phyloP scores from a whole-genome alignment of 1,140 invertebrate genomes.

The Caenorhabditis tropicalis region DNA sequence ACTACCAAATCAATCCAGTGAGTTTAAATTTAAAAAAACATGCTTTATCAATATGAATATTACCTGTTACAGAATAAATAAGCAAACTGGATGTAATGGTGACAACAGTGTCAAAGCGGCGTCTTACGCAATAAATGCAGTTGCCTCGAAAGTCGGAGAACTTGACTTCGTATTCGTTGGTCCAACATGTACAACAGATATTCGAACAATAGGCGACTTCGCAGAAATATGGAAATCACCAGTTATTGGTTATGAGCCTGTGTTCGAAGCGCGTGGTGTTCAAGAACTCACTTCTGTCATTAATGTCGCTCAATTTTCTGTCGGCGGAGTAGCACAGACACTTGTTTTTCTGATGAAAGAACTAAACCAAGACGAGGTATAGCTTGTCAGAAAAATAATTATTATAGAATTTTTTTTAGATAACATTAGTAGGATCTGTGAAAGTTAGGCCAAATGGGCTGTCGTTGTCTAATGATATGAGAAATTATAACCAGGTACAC shows the following conservation, averaged over 20 bases:
- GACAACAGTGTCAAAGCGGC: constrained; percentile 17
- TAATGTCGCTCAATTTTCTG: constrained; percentile 18
- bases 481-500: background rate
- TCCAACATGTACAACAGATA: constrained; percentile 19
- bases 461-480: background rate
- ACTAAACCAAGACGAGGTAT: background rate
- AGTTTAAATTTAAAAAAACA: background rate
- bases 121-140: background rate
- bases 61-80: background rate
- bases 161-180: constrained; percentile 13
- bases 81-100: background rate
- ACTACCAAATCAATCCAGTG: constrained; percentile 15
- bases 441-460: background rate
- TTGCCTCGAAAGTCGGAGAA: background rate
- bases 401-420: background rate
- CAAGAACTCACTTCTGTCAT: constrained; percentile 20
- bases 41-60: background rate
- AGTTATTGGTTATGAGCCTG: constrained; percentile 8
- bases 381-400: background rate
- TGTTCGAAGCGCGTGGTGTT: background rate
- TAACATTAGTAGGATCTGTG: background rate
- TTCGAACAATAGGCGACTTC: constrained; percentile 2
- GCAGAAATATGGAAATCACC: constrained; percentile 13
- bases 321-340: background rate
- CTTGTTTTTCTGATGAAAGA: constrained; percentile 27